Percentiles rank a stretch among this genome's conserved stretches.
phyloP scores from a whole-genome alignment of 2,113 vertebrate species.

The Aegotheles bennettii region DNA sequence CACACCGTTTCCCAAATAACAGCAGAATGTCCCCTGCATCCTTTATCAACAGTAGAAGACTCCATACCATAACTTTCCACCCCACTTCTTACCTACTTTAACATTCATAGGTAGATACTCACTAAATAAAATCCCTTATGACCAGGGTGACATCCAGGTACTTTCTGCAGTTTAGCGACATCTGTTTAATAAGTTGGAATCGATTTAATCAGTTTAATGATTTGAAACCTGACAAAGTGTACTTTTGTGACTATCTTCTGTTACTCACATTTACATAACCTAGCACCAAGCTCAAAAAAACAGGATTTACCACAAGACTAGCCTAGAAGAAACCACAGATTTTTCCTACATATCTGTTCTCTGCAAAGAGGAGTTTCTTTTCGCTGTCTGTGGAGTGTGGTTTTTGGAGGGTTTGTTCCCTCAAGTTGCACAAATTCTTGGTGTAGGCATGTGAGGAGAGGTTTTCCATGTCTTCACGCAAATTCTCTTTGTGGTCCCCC shows the following conservation, averaged over 20 bases:
- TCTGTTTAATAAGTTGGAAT: not conserved
- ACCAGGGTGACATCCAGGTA: not conserved
- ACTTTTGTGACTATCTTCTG: not conserved
- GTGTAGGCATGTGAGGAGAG: accelerated
- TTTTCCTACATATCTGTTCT: not conserved
- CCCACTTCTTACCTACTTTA: not conserved
- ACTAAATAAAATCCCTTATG: not conserved
- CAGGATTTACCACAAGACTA: not conserved
- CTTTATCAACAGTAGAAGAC: not conserved
- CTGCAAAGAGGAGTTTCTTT: not conserved
- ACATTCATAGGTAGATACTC: not conserved
- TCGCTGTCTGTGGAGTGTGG: not conserved
- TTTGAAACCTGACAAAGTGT: not conserved
- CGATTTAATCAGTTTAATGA: not conserved
- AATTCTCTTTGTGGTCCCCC: not conserved
- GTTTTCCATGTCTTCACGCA: not conserved
- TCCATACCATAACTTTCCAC: not conserved
- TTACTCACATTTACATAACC: not conserved
- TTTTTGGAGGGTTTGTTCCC: not conserved
- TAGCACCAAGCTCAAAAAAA: not conserved
- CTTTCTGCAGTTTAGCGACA: not conserved
- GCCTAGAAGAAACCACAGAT: not conserved
- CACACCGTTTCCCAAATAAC: not conserved
- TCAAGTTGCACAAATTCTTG: not conserved
- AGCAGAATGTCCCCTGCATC: not conserved